phyloP scores from a whole-genome alignment of 1,140 invertebrate genomes.

The Pachypeltis micranthus region DNA sequence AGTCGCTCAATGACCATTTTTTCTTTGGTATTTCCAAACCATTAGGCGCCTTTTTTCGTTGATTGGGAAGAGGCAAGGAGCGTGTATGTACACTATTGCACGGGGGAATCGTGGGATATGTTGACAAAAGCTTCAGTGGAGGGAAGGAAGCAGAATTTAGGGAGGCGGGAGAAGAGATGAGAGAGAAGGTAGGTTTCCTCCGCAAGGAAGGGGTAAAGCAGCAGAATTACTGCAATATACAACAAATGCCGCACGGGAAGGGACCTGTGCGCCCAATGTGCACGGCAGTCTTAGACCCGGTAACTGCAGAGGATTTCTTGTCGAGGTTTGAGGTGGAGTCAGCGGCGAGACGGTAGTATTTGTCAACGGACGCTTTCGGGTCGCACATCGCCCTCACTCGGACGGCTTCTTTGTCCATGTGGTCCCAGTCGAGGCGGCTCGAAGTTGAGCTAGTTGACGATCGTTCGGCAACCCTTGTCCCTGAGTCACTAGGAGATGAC shows the following conservation, averaged over 20 bases:
- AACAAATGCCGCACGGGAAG: slow-evolving; percentile 26
- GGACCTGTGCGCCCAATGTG: slow-evolving; percentile 18
- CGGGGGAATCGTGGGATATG: no score
- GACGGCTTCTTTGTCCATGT: no score
- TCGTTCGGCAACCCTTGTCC: slow-evolving; percentile 25
- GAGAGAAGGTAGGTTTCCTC: no score
- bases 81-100: no score
- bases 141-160: no score
- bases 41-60: no score
- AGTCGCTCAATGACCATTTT: no score
- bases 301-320: neutral
- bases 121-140: no score
- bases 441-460: neutral
- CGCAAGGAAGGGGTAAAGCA: neutral
- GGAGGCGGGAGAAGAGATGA: no score
- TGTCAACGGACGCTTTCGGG: slow-evolving; percentile 22
- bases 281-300: slow-evolving; percentile 19
- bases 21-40: no score
- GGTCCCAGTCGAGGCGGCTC: slow-evolving; percentile 2
- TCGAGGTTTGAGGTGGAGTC: slow-evolving; percentile 5
- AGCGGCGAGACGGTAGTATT: slow-evolving; percentile 22
- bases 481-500: slow-evolving; percentile 29
- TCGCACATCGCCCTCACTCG: slow-evolving; percentile 21
- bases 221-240: slow-evolving; percentile 25
- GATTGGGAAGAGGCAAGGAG: no score